Evolutionary conservation across 1,140 invertebrate genomes (phyloP).

Genomic region (Lysiphlebus fabarum): DNA sequence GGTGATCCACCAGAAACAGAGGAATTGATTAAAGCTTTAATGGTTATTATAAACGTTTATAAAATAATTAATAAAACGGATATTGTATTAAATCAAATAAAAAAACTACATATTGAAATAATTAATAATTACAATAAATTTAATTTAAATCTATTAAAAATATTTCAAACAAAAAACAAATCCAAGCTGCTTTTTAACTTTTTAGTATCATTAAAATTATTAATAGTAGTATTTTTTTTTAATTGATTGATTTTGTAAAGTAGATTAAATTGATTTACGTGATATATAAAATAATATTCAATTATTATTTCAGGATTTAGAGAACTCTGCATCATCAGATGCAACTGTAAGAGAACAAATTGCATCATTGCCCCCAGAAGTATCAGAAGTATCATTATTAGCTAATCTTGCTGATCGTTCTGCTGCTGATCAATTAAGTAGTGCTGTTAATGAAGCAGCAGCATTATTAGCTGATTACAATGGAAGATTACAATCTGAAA

Average conservation of each 20-base stretch:
- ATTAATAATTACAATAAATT: slow-evolving; percentile 9
- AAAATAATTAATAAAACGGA: slow-evolving; percentile 31
- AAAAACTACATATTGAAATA: slow-evolving; percentile 28
- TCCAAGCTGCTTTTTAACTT: not conserved
- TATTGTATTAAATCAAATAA: slow-evolving; percentile 46
- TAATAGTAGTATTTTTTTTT: no score
- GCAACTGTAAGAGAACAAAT: slow-evolving; percentile 88
- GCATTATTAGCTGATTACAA: slow-evolving; percentile 86
- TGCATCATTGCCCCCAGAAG: slow-evolving; percentile 87
- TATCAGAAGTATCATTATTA: slow-evolving; percentile 85
- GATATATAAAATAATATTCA: slow-evolving; percentile 48
- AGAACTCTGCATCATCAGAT: slow-evolving; percentile 92
- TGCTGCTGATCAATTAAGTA: slow-evolving; percentile 67
- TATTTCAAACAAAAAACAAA: not conserved
- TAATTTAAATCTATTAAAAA: slow-evolving; percentile 11
- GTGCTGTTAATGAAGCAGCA: slow-evolving; percentile 83
- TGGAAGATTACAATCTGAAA: slow-evolving; percentile 75
- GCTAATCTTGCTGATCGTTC: slow-evolving; percentile 76
- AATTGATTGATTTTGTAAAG: no score
- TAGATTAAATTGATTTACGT: no score
- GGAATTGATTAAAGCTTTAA: slow-evolving; percentile 76
- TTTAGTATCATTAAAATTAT: no score
- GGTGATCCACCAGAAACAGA: slow-evolving; percentile 88
- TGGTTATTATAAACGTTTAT: slow-evolving; percentile 53
- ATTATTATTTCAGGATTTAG: slow-evolving; percentile 71